Conservation (phyloP, 2,888 invertebrate genomes). For the Apomyelois bistriatella region DNA sequence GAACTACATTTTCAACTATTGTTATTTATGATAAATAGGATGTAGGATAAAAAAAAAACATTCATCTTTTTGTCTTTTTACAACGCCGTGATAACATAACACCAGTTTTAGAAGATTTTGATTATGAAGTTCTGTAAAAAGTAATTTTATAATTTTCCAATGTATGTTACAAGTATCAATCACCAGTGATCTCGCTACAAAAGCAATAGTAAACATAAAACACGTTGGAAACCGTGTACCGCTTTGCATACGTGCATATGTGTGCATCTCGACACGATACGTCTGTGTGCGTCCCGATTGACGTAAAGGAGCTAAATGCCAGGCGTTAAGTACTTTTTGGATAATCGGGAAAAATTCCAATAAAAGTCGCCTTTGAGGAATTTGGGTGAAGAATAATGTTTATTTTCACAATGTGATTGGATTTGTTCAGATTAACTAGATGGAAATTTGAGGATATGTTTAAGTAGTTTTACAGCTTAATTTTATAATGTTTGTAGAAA, state of each 20-base stretch:
- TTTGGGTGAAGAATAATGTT: conserved; percentile 74
- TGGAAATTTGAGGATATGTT: no score
- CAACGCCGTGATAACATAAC: no score
- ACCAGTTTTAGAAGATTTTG: no score
- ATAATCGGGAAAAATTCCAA: conserved; percentile 75
- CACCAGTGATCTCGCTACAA: conserved; percentile 25
- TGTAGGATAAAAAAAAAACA: no score
- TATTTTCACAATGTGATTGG: conserved; percentile 65
- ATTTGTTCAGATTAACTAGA: conserved; percentile 17
- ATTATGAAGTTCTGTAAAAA: conserved; percentile 18
- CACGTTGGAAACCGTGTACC: conserved; percentile 72
- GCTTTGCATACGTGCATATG: conserved; percentile 64
- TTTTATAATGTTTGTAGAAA: no score
- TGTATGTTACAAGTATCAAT: no score
- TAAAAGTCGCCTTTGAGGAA: conserved; percentile 65
- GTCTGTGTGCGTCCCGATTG: conserved; percentile 49
- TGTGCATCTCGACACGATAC: conserved; percentile 24
- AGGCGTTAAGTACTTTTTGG: conserved; percentile 75
- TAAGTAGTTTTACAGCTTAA: no score
- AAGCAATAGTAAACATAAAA: conserved; percentile 72
- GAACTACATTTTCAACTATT: no score
- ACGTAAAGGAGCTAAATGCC: conserved; percentile 70
- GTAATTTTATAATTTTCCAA: no score
- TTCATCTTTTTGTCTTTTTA: no score
- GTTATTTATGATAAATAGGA: no score